Conservation (phyloP, 1,140 invertebrate species). For the Monochamus saltuarius region DNA sequence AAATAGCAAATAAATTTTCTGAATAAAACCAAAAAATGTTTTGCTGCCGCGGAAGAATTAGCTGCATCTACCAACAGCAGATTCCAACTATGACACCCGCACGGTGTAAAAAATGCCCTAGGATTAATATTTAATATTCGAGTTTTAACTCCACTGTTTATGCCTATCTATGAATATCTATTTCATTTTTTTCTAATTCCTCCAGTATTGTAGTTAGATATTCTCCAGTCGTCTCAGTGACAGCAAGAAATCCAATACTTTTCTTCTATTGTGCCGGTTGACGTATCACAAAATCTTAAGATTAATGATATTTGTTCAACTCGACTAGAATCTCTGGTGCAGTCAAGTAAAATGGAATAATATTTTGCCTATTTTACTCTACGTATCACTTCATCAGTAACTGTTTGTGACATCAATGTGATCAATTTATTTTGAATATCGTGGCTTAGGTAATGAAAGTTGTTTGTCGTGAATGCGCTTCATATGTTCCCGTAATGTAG, state of each 20-base stretch:
- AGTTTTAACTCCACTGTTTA: constrained; percentile 32
- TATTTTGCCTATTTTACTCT: constrained; percentile 37
- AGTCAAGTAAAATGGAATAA: constrained; percentile 33
- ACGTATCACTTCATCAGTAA: constrained; percentile 32
- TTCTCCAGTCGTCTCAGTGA: constrained; percentile 28
- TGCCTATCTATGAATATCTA: constrained; percentile 29
- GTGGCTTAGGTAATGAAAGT: constrained; percentile 38
- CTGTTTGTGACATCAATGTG: constrained; percentile 35
- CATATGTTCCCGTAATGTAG: constrained; percentile 32
- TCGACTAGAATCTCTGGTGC: constrained; percentile 30
- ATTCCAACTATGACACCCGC: constrained; percentile 34
- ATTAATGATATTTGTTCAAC: constrained; percentile 38
- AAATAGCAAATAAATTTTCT: constrained; percentile 27
- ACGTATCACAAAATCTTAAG: constrained; percentile 35
- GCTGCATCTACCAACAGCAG: constrained; percentile 20
- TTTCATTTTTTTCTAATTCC: constrained; percentile 29
- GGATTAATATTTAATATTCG: constrained; percentile 36
- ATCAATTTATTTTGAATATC: constrained; percentile 43
- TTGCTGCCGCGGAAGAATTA: constrained; percentile 25
- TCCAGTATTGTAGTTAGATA: constrained; percentile 30
- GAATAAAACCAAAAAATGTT: constrained; percentile 28
- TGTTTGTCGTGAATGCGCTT: constrained; percentile 39
- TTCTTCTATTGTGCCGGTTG: constrained; percentile 32
- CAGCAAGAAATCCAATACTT: constrained; percentile 33
- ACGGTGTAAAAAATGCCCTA: constrained; percentile 35